phyloP scores from a whole-genome alignment of 37 sponge, comb jelly and placozoan genomes.

The Aplysina aerophoba region DNA sequence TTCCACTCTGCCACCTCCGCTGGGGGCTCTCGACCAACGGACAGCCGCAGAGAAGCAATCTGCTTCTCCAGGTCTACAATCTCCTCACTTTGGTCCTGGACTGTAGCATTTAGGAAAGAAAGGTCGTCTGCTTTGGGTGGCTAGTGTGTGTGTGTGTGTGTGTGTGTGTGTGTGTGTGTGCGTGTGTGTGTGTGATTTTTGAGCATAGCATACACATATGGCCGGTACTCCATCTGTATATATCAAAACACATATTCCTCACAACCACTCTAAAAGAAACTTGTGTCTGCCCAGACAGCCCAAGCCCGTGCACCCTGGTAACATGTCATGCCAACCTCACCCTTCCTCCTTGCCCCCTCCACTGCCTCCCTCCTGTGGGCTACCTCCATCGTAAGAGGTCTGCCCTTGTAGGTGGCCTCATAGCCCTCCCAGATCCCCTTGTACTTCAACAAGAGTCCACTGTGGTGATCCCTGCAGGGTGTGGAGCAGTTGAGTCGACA shows the following conservation, averaged over 20 bases:
- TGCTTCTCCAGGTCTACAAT: neutral
- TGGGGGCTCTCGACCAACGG: neutral
- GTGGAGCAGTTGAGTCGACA: too few relatives aligned
- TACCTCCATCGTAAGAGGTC: neutral
- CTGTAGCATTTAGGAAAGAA: neutral
- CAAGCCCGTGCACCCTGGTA: neutral
- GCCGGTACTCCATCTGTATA: too few relatives aligned
- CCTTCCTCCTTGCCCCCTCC: neutral
- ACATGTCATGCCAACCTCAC: neutral
- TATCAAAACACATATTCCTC: too few relatives aligned
- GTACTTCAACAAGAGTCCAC: neutral
- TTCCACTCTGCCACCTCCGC: neutral
- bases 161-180: too few relatives aligned
- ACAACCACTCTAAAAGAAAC: too few relatives aligned
- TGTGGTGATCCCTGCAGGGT: neutral
- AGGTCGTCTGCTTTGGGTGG: neutral
- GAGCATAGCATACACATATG: too few relatives aligned
- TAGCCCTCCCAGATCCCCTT: neutral
- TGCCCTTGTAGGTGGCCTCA: neutral
- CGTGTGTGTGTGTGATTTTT: too few relatives aligned
- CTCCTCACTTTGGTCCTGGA: slow-evolving; percentile 1
- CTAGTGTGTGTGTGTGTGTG: slow-evolving; percentile 9
- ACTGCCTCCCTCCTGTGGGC: neutral
- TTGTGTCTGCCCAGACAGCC: too few relatives aligned
- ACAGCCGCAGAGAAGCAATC: neutral